Evolutionary conservation across 2,888 invertebrate genomes (phyloP).

Genomic region (Pelosia muscerda): DNA sequence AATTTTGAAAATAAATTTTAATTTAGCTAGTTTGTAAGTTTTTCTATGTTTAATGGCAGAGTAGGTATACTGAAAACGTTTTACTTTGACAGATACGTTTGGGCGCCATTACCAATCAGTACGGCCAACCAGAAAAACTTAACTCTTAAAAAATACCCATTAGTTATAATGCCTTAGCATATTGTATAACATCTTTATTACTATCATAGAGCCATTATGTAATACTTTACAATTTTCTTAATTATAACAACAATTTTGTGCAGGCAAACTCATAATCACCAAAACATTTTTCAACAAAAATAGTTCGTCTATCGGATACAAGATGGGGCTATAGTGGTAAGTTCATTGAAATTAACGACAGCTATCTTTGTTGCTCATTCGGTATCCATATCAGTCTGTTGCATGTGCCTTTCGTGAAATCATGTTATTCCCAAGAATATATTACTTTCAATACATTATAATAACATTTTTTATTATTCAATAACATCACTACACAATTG

Average conservation of each 20-base stretch:
- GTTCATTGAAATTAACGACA: constrained; percentile 8
- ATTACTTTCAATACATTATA: background rate
- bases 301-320: constrained; percentile 34
- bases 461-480: background rate
- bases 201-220: too few relatives aligned
- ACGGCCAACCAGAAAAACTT: too few relatives aligned
- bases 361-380: constrained; percentile 35
- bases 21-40: too few relatives aligned
- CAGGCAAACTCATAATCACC: background rate
- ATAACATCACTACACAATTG: background rate
- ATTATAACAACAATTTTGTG: background rate
- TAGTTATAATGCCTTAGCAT: too few relatives aligned
- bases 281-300: background rate
- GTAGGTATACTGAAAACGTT: too few relatives aligned
- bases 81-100: too few relatives aligned
- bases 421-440: background rate
- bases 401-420: constrained; percentile 6
- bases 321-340: constrained; percentile 49
- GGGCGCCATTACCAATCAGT: too few relatives aligned
- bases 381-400: constrained; percentile 9
- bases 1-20: too few relatives aligned
- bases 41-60: too few relatives aligned
- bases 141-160: too few relatives aligned
- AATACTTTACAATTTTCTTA: background rate
- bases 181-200: too few relatives aligned